Evolutionary conservation across 2,888 invertebrate species (phyloP), one percentile per base, ranked within the genome.

Genomic region (Plusia festucae): DNA sequence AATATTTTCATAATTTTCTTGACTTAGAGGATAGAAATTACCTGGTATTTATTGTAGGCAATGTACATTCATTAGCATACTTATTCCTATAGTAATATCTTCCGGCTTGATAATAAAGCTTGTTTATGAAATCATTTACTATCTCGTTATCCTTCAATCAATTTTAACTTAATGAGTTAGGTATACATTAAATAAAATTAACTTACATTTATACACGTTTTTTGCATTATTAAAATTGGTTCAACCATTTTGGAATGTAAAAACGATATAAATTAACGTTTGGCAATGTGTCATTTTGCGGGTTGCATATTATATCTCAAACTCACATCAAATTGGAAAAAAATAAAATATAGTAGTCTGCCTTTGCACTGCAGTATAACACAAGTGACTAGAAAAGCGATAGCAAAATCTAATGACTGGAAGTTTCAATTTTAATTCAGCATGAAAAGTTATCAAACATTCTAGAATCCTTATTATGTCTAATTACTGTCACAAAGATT

Each of bases 91-190:
- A 53, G 67, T 68, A 66, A 62, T 70, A 56, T 60, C 71, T 81
- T 81, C 79, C 82, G 82, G 16, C 65, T 65, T 40, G 18, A 24
- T 65, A 67, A 67, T 69, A 65, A 73, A 59, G 66, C 68, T 55
- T 49, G 68, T 71, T 69, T 79, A 66, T 67, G 34, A 67, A 73
- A 70, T 67, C 65, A 27, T 59, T 74, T 58, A 34, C 60, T 1
- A 55, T 58, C 46, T 52, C 53, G 60, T 70, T 76, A 78, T 65
- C 70, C 60, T 78, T 70, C 65, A 32, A 70, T 61, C 66, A 53
- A 73, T 61, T 78, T 65, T 32, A 78, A 74, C 44, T 57, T 69
- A 64, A 77, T 64, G 40, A 66, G 32, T 53, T 59, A 53, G 30
- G n/a, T 62, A 24, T 15, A 53, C 6, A 40, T 59, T 20, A 32